These are phyloP conservation scores for Autographa gamma DNA, from an alignment of 2,888 invertebrate species.

Conservation along the genomic window DNA sequence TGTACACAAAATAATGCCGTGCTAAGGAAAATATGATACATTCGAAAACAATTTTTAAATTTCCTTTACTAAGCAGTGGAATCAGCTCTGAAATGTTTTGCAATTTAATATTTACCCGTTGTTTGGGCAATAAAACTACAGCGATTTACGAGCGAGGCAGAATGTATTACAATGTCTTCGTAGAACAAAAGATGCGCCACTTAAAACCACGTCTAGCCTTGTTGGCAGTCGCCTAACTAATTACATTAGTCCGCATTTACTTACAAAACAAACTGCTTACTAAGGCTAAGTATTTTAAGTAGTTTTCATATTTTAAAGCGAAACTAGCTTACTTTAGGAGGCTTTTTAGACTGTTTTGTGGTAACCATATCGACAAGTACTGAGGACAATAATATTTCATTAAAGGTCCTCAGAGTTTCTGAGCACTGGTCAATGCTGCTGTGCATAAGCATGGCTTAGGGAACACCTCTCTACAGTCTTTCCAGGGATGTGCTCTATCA, in stretches of 20 bases:
- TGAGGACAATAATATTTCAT: too few species aligned
- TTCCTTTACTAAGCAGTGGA: background rate
- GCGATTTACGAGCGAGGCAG: background rate
- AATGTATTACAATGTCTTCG: background rate
- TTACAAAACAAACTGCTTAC: constrained; percentile 4
- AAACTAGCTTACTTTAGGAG: background rate
- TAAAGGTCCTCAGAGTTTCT: background rate
- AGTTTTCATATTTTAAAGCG: background rate
- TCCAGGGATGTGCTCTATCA: too few species aligned
- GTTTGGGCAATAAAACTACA: background rate
- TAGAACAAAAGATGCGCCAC: background rate
- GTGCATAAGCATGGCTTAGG: too few species aligned
- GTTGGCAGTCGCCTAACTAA: constrained; percentile 2
- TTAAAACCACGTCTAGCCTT: constrained; percentile 2
- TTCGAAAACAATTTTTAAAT: background rate
- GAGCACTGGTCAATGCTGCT: too few species aligned
- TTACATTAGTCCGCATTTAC: constrained; percentile 4
- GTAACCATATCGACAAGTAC: too few species aligned
- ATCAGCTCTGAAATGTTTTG: background rate
- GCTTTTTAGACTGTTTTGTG: too few species aligned
- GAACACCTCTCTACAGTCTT: too few species aligned
- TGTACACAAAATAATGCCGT: background rate
- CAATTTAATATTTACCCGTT: background rate
- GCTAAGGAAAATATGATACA: background rate
- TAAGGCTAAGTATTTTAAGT: background rate